Conservation (phyloP, 1,140 invertebrate species). For the Hyles euphorbiae region DNA sequence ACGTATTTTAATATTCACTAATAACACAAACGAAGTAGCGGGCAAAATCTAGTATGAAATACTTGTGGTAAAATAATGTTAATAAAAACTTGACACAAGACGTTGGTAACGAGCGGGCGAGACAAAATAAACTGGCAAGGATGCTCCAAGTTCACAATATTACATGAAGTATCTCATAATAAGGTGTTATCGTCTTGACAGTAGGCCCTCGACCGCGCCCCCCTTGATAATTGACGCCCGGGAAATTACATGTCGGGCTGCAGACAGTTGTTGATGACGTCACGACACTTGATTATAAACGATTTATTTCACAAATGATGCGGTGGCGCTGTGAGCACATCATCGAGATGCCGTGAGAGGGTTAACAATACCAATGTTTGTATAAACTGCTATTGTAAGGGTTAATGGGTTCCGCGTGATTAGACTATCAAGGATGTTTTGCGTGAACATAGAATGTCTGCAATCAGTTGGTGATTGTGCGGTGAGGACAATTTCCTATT, state of each 20-base stretch:
- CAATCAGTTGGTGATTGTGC: not conserved
- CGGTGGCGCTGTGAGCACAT: slow-evolving; percentile 8
- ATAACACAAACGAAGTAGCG: too few relatives aligned
- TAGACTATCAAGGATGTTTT: not conserved
- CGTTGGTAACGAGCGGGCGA: not conserved
- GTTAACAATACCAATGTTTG: not conserved
- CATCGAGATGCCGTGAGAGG: slow-evolving; percentile 7
- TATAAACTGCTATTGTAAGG: slow-evolving; percentile 4
- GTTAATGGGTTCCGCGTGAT: too few relatives aligned
- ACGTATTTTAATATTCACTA: too few relatives aligned
- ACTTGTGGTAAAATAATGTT: too few relatives aligned
- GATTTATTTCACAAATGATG: slow-evolving; percentile 64
- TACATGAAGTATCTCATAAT: slow-evolving; percentile 27
- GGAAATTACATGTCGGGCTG: slow-evolving; percentile 70
- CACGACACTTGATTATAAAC: slow-evolving; percentile 73
- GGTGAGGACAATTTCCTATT: not conserved
- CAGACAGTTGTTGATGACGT: slow-evolving; percentile 74
- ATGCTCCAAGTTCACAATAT: slow-evolving; percentile 13
- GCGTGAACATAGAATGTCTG: not conserved
- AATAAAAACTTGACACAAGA: not conserved
- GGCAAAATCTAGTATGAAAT: too few relatives aligned
- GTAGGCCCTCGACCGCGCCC: slow-evolving; percentile 53
- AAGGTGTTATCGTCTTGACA: slow-evolving; percentile 56
- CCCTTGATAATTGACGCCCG: slow-evolving; percentile 68
- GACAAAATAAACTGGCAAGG: too few relatives aligned